Evolutionary conservation across 2,113 vertebrate genomes (phyloP).

Genomic region (Gallinago undulata): DNA sequence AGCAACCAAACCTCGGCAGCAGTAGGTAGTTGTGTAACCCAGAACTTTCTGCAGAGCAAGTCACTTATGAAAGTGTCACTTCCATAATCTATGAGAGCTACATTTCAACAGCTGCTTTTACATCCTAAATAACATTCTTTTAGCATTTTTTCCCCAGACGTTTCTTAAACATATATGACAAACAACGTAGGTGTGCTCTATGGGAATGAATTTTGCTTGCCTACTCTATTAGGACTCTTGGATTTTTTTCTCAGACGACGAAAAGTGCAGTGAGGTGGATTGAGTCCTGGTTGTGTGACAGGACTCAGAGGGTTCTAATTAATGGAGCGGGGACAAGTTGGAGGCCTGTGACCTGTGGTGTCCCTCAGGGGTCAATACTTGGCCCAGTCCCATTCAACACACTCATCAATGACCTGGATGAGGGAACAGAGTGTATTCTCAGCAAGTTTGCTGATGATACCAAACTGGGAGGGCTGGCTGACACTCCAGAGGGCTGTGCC

Average conservation of each 20-base stretch:
- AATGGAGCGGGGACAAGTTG: too few species aligned
- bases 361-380: too few species aligned
- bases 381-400: too few species aligned
- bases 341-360: too few species aligned
- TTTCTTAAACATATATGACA: neutral
- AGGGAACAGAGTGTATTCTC: too few species aligned
- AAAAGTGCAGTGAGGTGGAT: too few species aligned
- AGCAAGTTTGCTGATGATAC: too few species aligned
- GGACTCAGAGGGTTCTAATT: too few species aligned
- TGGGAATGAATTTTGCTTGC: neutral
- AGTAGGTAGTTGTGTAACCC: neutral
- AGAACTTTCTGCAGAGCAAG: neutral
- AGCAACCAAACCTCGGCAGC: neutral
- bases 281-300: too few species aligned
- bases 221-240: neutral
- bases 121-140: neutral
- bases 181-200: neutral
- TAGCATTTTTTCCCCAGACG: neutral
- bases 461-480: too few species aligned
- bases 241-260: neutral
- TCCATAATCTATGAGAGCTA: neutral
- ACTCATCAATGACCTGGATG: too few species aligned
- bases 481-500: too few species aligned
- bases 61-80: neutral
- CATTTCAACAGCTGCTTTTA: neutral